Evolutionary conservation across 1,140 invertebrate genomes (phyloP).

Genomic region (Chrysomallon squamiferum): DNA sequence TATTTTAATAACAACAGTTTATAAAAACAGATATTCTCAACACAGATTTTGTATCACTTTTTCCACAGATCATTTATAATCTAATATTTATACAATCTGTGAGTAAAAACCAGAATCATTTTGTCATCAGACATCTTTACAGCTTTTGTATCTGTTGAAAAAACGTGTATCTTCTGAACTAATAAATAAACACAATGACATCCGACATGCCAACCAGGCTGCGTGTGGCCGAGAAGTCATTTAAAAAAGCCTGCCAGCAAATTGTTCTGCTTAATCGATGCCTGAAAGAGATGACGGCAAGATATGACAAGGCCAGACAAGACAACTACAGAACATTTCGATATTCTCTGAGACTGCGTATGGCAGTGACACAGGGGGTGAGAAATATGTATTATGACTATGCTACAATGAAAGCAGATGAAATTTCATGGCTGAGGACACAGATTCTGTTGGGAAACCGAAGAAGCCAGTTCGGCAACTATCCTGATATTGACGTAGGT

Average conservation of each 20-base stretch:
- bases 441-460: background rate
- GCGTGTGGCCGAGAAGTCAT: conserved; percentile 24
- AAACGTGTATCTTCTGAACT: no score
- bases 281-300: conserved; percentile 28
- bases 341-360: conserved; percentile 37
- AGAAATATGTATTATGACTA: conserved; percentile 49
- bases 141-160: no score
- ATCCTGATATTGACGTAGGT: no score
- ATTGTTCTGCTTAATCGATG: conserved; percentile 34
- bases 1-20: no score
- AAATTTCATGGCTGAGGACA: conserved; percentile 28
- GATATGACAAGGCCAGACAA: conserved; percentile 34
- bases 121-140: no score
- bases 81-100: no score
- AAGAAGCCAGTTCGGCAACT: no score
- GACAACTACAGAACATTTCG: conserved; percentile 32
- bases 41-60: no score
- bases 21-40: no score
- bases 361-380: conserved; percentile 40
- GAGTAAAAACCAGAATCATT: no score
- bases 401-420: conserved; percentile 37
- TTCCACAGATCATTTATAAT: no score
- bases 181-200: no score
- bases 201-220: conserved; percentile 3
- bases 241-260: conserved; percentile 35